Evolutionary conservation across 2,888 invertebrate genomes (phyloP).

Genomic region (Andrena bucephala): DNA sequence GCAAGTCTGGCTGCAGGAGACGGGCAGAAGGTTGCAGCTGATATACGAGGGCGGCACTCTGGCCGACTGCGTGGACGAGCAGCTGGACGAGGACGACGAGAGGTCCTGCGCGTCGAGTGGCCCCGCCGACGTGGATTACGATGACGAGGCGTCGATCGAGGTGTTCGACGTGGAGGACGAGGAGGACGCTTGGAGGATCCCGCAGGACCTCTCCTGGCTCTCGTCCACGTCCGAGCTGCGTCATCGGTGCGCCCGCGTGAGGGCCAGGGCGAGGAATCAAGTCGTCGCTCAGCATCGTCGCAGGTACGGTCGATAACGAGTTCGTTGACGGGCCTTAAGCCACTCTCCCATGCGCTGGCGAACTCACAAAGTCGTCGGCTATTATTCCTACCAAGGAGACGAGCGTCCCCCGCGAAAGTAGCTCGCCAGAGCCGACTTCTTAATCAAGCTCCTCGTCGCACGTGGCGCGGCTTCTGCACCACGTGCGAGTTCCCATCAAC

Average conservation of each 20-base stretch:
- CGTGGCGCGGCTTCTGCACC: too few species aligned
- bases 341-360: too few species aligned
- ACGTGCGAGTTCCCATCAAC: too few species aligned
- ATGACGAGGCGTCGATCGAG: slow-evolving; percentile 66
- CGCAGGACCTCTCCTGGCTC: slow-evolving; percentile 77
- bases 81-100: slow-evolving; percentile 57
- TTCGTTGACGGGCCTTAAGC: too few species aligned
- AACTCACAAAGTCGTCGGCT: too few species aligned
- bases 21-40: slow-evolving; percentile 76
- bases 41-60: slow-evolving; percentile 79
- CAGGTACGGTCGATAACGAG: slow-evolving; percentile 51
- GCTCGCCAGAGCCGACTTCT: too few species aligned
- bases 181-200: slow-evolving; percentile 58
- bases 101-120: slow-evolving; percentile 55
- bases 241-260: slow-evolving; percentile 73
- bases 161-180: slow-evolving; percentile 66
- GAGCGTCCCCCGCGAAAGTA: too few species aligned
- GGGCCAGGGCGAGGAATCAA: slow-evolving; percentile 59
- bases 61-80: slow-evolving; percentile 79
- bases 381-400: too few species aligned
- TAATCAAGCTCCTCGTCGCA: too few species aligned
- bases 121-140: slow-evolving; percentile 47
- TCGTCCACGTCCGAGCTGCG: slow-evolving; percentile 72
- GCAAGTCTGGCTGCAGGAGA: slow-evolving; percentile 76
- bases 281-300: slow-evolving; percentile 52